A percentile compares a stretch with the other conserved stretches of the same genome.
Evolutionary conservation across 1,140 invertebrate species (phyloP).

Genomic region (Ylistrum balloti): DNA sequence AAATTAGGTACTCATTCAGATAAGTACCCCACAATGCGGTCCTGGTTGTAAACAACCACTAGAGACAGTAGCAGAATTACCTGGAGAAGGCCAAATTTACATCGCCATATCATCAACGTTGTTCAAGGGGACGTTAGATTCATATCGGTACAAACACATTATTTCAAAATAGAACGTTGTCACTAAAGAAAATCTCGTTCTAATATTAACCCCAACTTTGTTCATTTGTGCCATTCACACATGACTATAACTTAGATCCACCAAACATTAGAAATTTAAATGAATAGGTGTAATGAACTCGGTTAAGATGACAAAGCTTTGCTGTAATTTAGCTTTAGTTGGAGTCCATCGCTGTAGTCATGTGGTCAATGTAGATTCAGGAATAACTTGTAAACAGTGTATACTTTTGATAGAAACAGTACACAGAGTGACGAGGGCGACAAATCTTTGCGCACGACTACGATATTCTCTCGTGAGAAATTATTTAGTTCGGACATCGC

Average conservation of each 20-base stretch:
- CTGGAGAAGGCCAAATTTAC: neutral
- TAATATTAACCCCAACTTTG: too few species aligned
- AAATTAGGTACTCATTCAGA: neutral
- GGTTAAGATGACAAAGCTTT: neutral
- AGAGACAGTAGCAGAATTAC: neutral
- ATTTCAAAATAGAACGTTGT: too few species aligned
- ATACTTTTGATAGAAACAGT: slow-evolving; percentile 1
- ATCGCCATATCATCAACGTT: neutral
- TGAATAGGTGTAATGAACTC: too few species aligned
- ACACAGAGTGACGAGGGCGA: neutral
- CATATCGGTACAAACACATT: neutral
- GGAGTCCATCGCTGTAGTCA: neutral
- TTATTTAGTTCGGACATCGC: neutral
- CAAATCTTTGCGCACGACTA: neutral
- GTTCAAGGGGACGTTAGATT: neutral
- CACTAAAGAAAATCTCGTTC: too few species aligned
- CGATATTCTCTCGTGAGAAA: neutral
- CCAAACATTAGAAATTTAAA: too few species aligned
- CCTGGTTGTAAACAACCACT: neutral
- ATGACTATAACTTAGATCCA: too few species aligned
- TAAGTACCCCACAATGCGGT: neutral
- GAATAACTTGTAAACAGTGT: neutral
- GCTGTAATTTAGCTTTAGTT: neutral
- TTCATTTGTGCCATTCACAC: too few species aligned
- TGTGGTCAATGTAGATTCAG: neutral